Evolutionary conservation across 2,113 vertebrate species (phyloP).

Genomic region (Noturus placidus): DNA sequence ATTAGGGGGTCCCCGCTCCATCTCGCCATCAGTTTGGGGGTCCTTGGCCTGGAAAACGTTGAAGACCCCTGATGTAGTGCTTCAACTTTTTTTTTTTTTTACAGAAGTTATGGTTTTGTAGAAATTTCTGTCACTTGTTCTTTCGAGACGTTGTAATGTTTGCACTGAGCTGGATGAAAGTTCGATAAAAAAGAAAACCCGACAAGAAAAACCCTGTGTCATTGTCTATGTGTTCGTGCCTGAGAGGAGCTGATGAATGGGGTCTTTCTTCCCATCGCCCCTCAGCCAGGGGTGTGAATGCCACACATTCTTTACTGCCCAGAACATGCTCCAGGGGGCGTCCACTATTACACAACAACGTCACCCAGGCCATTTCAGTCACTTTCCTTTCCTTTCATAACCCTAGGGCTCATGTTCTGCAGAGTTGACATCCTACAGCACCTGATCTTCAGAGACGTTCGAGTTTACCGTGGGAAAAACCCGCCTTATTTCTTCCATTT

Average conservation of each 20-base stretch:
- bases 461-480: background rate
- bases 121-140: too few species aligned
- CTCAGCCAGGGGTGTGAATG: constrained; percentile 50
- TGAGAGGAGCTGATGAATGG: constrained; percentile 68
- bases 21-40: too few species aligned
- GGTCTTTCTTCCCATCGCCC: constrained; percentile 64
- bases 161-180: background rate
- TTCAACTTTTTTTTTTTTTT: background rate
- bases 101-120: background rate
- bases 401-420: background rate
- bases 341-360: constrained; percentile 40
- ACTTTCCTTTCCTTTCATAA: background rate
- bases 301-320: constrained; percentile 15
- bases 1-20: too few species aligned
- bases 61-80: too few species aligned
- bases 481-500: background rate
- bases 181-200: background rate
- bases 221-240: constrained; percentile 66
- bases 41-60: too few species aligned
- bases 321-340: constrained; percentile 52
- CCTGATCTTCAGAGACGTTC: background rate
- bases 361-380: background rate
- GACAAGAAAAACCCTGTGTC: constrained; percentile 64
- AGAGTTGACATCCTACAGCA: background rate
- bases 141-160: background rate